phyloP scores from a whole-genome alignment of 2,797 vertebrate species.

The Coracias cyanogaster region DNA sequence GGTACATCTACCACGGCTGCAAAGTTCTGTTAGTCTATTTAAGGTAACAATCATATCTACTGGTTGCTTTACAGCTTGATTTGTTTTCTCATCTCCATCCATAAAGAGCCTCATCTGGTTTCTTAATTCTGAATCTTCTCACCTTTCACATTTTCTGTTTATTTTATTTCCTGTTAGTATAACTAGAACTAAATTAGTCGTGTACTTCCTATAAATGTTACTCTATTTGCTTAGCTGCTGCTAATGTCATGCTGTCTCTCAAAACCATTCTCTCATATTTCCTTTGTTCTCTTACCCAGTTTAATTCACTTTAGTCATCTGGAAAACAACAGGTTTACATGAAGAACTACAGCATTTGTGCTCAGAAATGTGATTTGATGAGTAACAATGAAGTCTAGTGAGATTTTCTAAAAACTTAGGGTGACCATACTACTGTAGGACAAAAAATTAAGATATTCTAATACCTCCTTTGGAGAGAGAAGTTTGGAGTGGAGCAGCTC shows the following conservation, averaged over 20 bases:
- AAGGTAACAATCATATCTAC: not conserved
- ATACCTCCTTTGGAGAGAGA: not conserved
- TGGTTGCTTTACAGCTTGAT: not conserved
- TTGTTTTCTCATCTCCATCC: not conserved
- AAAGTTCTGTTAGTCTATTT: not conserved
- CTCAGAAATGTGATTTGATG: not conserved
- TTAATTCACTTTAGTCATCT: not conserved
- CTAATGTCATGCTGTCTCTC: not conserved
- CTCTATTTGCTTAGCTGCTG: slow-evolving; percentile 11
- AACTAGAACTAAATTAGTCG: not conserved
- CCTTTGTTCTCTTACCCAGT: not conserved
- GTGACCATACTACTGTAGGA: not conserved
- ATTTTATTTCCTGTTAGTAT: slow-evolving; percentile 44
- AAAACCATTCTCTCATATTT: not conserved
- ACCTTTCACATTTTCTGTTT: slow-evolving; percentile 36
- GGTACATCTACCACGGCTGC: not conserved
- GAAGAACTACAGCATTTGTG: not conserved
- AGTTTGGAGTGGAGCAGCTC: not conserved
- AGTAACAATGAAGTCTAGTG: not conserved
- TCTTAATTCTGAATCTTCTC: slow-evolving; percentile 30
- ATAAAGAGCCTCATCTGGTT: not conserved
- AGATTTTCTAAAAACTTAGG: not conserved
- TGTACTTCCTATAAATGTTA: not conserved
- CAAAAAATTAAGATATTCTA: not conserved
- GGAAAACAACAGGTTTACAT: not conserved